Evolutionary conservation across 2,888 invertebrate species (phyloP).

Genomic region (Hypomecis punctinalis): DNA sequence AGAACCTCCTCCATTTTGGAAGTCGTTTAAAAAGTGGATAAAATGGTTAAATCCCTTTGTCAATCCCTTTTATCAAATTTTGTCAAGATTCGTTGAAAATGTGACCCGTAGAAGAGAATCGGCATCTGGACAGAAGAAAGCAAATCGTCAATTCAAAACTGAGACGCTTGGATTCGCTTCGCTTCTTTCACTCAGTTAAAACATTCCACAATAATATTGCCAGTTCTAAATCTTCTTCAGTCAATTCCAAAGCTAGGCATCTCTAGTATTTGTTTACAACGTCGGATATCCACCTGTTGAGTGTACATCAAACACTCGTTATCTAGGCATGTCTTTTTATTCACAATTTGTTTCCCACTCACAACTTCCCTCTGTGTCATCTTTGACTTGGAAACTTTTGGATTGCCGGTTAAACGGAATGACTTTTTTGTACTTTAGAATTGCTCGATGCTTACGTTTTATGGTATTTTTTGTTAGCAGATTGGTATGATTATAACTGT

Average conservation of each 20-base stretch:
- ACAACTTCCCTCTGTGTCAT: slow-evolving; percentile 13
- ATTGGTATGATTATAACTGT: neutral
- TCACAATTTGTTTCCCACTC: slow-evolving; percentile 35
- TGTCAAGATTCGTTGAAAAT: no score
- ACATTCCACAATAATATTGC: neutral
- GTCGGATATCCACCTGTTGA: slow-evolving; percentile 57
- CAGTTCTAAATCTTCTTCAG: neutral
- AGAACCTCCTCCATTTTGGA: no score
- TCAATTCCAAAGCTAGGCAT: slow-evolving; percentile 46
- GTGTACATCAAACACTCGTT: slow-evolving; percentile 62
- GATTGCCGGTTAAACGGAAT: slow-evolving; percentile 5
- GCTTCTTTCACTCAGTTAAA: no score
- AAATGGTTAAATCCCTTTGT: no score
- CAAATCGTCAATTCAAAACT: no score
- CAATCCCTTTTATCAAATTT: no score
- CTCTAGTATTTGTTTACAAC: slow-evolving; percentile 58
- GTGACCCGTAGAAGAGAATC: no score
- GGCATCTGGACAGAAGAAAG: no score
- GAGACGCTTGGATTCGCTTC: no score
- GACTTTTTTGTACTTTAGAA: neutral
- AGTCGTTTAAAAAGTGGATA: no score
- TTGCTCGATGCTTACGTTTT: neutral
- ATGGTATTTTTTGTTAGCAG: neutral
- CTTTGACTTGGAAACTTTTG: slow-evolving; percentile 21
- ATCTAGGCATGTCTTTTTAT: slow-evolving; percentile 41